Percentiles rank a stretch among this genome's conserved stretches.
Evolutionary conservation across 2,888 invertebrate species (phyloP).

Genomic region (Campoplex capitator): DNA sequence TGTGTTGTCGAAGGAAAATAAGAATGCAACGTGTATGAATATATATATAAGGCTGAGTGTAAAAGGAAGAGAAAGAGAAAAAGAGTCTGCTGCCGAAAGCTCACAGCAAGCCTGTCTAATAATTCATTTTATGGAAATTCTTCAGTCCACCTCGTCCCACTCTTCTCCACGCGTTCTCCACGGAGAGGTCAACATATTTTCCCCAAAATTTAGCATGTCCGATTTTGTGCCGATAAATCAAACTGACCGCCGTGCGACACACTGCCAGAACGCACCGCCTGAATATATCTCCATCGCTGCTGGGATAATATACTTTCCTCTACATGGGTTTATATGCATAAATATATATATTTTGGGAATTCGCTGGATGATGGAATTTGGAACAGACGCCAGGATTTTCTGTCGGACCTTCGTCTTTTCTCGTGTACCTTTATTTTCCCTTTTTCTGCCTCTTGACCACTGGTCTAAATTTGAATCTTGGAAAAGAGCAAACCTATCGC

Average conservation of each 20-base stretch:
- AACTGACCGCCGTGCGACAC: conserved; percentile 79
- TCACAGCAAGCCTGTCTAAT: conserved; percentile 75
- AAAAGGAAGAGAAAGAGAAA: neutral
- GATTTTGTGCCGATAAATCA: conserved; percentile 83
- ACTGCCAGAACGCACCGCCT: conserved; percentile 35
- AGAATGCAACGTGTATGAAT: conserved; percentile 2
- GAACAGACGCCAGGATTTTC: conserved; percentile 21
- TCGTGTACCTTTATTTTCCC: conserved; percentile 9
- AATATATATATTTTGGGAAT: conserved; percentile 10
- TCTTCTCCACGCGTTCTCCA: conserved; percentile 23
- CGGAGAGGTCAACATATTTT: conserved; percentile 81
- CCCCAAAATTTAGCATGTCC: conserved; percentile 82
- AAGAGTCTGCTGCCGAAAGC: conserved; percentile 44
- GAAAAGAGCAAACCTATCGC: conserved; percentile 23
- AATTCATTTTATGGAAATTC: conserved; percentile 82
- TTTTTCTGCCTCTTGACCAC: neutral
- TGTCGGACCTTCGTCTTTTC: conserved; percentile 33
- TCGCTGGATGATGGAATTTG: conserved; percentile 27
- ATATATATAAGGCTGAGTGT: neutral
- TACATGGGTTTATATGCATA: conserved; percentile 36
- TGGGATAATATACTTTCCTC: conserved; percentile 53
- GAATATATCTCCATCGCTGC: conserved; percentile 61
- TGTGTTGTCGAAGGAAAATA: conserved; percentile 50
- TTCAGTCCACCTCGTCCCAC: conserved; percentile 34
- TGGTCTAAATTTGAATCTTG: conserved; percentile 46